Evolutionary conservation across 2,797 vertebrate genomes (phyloP), one percentile per base, ranked within the genome.

Genomic region (Balearica regulorum): DNA sequence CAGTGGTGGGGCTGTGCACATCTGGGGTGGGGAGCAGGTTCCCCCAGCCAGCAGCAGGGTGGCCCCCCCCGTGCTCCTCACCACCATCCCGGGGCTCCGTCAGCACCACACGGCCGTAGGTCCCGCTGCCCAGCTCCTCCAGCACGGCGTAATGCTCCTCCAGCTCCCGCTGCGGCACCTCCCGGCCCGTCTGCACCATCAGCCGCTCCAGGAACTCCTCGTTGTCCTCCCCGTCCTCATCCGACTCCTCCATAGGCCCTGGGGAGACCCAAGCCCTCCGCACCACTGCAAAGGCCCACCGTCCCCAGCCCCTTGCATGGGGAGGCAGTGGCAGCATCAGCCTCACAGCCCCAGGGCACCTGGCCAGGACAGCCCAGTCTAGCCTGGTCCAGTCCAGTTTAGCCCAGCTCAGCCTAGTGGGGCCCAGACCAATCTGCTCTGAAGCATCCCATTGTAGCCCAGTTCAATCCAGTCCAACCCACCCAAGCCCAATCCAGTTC

Each of bases 51-150:
- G 39, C 39, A 39, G 39, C 39, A 39, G 39, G 39, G 39, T 39
- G 39, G 11, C 39, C 25, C 4, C 24, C 17, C 44, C 46, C 20
- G 31, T 3, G 4, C 31, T 22, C 97, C 99, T 97, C 48, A 99
- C 99, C 99, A 97, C 98, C 98, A 65, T 97, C 98, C 82, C 93
- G 98, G 96, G 99, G 99, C 58, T 98, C 98, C 2, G 98, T 99
- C 41, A 99, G 97, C 97, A 99, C 98, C 93, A 99, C 99, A 5
- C 98, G 98, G 69, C 99, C 99, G 0, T 99, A 99, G 20, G 99
- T 98, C 44, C 99, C 99, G 1, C 99, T 98, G 61, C 99, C 99
- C 44, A 99, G 97, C 62, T 98, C 98, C 91, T 98, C 99, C 80
- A 99, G 87, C 87, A 99, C 96, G 41, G 95, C 93, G 54, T 99